Evolutionary conservation across 2,797 vertebrate genomes (phyloP).

Genomic region (Aldrovandia affinis): DNA sequence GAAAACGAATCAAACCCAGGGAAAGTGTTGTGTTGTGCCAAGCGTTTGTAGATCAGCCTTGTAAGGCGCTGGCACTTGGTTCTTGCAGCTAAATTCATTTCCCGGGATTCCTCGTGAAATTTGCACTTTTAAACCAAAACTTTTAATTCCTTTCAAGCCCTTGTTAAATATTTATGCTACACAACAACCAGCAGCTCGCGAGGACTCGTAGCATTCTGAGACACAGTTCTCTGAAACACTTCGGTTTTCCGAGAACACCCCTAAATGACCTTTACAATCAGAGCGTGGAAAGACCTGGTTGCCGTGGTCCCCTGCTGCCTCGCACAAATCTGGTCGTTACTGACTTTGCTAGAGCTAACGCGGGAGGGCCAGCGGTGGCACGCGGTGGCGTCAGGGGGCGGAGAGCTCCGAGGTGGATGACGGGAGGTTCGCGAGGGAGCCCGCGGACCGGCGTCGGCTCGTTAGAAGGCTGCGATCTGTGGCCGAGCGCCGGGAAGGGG

Average conservation of each 20-base stretch:
- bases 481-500: constrained; percentile 59
- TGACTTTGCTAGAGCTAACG: constrained; percentile 52
- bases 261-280: neutral
- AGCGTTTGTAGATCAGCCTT: too few relatives aligned
- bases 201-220: too few relatives aligned
- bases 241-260: neutral
- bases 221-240: too few relatives aligned
- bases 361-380: constrained; percentile 67
- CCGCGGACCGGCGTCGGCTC: constrained; percentile 62
- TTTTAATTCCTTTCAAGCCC: neutral
- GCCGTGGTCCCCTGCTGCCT: constrained; percentile 58
- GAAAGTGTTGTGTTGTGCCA: neutral
- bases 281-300: constrained; percentile 31
- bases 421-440: constrained; percentile 63
- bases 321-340: constrained; percentile 43
- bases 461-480: constrained; percentile 47
- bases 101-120: too few relatives aligned
- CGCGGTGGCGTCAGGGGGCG: constrained; percentile 64
- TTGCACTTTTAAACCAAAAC: neutral
- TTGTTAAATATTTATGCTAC: neutral
- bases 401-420: constrained; percentile 69
- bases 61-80: too few relatives aligned
- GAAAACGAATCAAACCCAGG: neutral
- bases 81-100: too few relatives aligned
- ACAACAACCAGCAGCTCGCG: neutral